Evolutionary conservation across 2,888 invertebrate species (phyloP).

Genomic region (Coremacera marginata): DNA sequence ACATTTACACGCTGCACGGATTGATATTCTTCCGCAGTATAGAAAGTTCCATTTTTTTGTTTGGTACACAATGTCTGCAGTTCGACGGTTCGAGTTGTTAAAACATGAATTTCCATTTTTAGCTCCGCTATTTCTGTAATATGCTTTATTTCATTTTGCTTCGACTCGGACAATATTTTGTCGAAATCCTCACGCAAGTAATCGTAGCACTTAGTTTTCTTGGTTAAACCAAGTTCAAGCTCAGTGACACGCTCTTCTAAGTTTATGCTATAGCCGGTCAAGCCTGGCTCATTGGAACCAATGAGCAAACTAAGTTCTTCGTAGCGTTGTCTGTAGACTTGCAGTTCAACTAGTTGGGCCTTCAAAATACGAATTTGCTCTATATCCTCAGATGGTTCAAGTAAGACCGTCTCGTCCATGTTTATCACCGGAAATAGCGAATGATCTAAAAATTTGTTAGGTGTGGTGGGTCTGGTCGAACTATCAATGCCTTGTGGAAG

Average conservation of each 20-base stretch:
- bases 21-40: slow-evolving; percentile 57
- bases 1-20: slow-evolving; percentile 56
- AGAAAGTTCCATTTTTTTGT: slow-evolving; percentile 41
- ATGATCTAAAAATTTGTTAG: slow-evolving; percentile 54
- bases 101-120: slow-evolving; percentile 53
- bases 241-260: slow-evolving; percentile 56
- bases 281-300: slow-evolving; percentile 58
- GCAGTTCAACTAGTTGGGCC: slow-evolving; percentile 53
- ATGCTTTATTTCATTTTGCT: slow-evolving; percentile 56
- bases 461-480: slow-evolving; percentile 64
- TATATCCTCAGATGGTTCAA: slow-evolving; percentile 46
- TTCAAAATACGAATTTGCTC: slow-evolving; percentile 49
- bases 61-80: slow-evolving; percentile 45
- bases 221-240: slow-evolving; percentile 56
- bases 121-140: slow-evolving; percentile 56
- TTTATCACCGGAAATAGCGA: slow-evolving; percentile 56
- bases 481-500: slow-evolving; percentile 51
- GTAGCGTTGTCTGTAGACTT: slow-evolving; percentile 59
- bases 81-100: slow-evolving; percentile 47
- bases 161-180: slow-evolving; percentile 52
- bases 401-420: slow-evolving; percentile 23
- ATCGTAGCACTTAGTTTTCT: slow-evolving; percentile 56
- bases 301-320: slow-evolving; percentile 62
- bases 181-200: slow-evolving; percentile 66
- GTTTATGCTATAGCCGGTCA: slow-evolving; percentile 54